These are phyloP conservation scores for Cyanoderma ruficeps DNA, from an alignment of 2,113 vertebrate genomes.

Conservation along the genomic window DNA sequence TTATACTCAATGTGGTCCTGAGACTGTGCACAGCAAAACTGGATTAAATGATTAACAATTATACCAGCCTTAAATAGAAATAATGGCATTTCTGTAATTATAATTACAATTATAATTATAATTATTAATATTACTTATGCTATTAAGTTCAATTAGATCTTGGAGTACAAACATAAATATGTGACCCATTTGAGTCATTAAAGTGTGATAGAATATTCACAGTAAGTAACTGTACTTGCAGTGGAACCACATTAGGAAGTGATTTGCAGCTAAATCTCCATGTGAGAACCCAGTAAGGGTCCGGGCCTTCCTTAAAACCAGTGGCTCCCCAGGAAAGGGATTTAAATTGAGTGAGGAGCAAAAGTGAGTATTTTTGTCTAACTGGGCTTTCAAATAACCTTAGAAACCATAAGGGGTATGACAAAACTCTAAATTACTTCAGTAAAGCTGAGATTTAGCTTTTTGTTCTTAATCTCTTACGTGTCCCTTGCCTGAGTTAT, in stretches of 20 bases:
- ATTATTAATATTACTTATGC: neutral
- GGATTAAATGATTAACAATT: neutral
- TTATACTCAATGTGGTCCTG: neutral
- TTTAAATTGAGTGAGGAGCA: neutral
- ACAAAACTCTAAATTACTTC: neutral
- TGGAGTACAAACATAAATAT: neutral
- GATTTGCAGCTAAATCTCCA: neutral
- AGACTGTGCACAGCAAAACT: neutral
- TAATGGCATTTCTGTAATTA: neutral
- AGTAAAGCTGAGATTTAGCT: neutral
- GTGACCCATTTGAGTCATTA: neutral
- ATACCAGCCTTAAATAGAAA: neutral
- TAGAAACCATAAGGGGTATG: neutral
- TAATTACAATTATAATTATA: neutral
- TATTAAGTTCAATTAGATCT: neutral
- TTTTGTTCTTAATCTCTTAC: neutral
- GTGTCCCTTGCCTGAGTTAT: neutral
- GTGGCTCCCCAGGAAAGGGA: neutral
- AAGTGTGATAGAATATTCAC: neutral
- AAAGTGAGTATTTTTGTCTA: neutral
- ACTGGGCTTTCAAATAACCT: neutral
- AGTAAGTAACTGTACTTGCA: neutral
- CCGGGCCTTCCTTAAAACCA: neutral
- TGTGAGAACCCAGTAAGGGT: neutral
- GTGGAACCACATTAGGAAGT: neutral